phyloP scores from a whole-genome alignment of 2,888 invertebrate species.

The Drosophila conformis region DNA sequence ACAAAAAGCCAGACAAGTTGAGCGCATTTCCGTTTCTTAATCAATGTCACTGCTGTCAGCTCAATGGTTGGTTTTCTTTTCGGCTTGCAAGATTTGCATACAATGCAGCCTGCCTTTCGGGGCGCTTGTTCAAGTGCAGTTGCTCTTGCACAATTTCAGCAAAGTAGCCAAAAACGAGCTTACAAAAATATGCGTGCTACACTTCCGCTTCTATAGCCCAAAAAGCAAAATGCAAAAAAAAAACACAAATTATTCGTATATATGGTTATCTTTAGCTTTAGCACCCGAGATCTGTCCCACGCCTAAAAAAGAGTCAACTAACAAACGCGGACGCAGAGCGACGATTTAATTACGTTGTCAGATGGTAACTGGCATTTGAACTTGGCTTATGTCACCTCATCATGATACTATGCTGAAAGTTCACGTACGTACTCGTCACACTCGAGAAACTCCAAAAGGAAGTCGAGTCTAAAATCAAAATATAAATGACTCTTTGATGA shows the following conservation, averaged over 20 bases:
- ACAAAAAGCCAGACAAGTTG: conserved; percentile 58
- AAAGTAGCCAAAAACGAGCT: conserved; percentile 32
- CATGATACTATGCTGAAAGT: conserved; percentile 43
- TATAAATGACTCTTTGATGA: conserved; percentile 72
- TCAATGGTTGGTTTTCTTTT: conserved; percentile 58
- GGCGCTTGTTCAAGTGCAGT: conserved; percentile 66
- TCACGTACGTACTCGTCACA: conserved; percentile 74
- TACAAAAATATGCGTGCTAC: conserved; percentile 16
- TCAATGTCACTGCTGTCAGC: conserved; percentile 75
- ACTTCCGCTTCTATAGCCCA: conserved; percentile 58
- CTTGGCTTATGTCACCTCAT: conserved; percentile 78
- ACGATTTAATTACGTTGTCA: conserved; percentile 51
- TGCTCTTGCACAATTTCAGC: conserved; percentile 67
- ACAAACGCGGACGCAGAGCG: conserved; percentile 50
- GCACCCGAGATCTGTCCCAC: conserved; percentile 69
- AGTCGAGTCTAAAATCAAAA: conserved; percentile 62
- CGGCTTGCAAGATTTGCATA: conserved; percentile 66
- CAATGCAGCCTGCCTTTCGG: conserved; percentile 53
- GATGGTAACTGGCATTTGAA: conserved; percentile 59
- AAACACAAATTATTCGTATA: conserved; percentile 22
- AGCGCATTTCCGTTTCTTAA: conserved; percentile 77
- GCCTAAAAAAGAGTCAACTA: conserved; percentile 64
- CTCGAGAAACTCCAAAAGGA: conserved; percentile 69
- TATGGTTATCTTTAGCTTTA: conserved; percentile 42
- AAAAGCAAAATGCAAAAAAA: not conserved